phyloP scores from a whole-genome alignment of 2,888 invertebrate genomes.

The Nysson spinosus region DNA sequence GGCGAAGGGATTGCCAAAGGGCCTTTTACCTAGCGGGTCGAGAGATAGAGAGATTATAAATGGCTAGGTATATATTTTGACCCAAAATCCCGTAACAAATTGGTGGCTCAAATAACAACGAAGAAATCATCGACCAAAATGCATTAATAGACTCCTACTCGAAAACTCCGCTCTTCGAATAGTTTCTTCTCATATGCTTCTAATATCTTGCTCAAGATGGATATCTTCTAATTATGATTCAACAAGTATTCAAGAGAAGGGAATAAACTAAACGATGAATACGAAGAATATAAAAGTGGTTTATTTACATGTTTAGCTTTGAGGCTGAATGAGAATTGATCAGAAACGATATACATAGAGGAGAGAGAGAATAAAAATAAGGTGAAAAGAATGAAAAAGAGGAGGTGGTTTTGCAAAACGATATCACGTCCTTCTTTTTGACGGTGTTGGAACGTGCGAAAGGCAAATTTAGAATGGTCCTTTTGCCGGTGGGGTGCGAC shows the following conservation, averaged over 20 bases:
- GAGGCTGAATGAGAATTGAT: background rate
- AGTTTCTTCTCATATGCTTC: too few species aligned
- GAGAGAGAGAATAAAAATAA: background rate
- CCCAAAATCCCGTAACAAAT: constrained; percentile 25
- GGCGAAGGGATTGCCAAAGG: constrained; percentile 32
- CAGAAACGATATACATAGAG: background rate
- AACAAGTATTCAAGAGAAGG: too few species aligned
- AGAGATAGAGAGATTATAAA: constrained; percentile 36
- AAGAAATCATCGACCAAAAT: background rate
- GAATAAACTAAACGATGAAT: too few species aligned
- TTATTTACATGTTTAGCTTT: background rate
- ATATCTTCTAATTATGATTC: too few species aligned
- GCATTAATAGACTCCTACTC: constrained; percentile 5
- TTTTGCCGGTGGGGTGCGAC: constrained; percentile 51
- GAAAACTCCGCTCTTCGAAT: too few species aligned
- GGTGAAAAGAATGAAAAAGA: background rate
- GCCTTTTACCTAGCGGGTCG: constrained; percentile 24
- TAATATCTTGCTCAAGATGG: too few species aligned
- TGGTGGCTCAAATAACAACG: constrained; percentile 23
- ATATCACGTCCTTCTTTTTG: background rate
- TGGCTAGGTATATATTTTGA: constrained; percentile 20
- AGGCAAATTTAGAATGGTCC: constrained; percentile 53
- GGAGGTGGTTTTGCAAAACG: background rate
- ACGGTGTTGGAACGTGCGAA: constrained; percentile 39
- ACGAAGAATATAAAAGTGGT: too few species aligned